Evolutionary conservation across 2,888 invertebrate genomes (phyloP).

Genomic region (Morpho deidamia): DNA sequence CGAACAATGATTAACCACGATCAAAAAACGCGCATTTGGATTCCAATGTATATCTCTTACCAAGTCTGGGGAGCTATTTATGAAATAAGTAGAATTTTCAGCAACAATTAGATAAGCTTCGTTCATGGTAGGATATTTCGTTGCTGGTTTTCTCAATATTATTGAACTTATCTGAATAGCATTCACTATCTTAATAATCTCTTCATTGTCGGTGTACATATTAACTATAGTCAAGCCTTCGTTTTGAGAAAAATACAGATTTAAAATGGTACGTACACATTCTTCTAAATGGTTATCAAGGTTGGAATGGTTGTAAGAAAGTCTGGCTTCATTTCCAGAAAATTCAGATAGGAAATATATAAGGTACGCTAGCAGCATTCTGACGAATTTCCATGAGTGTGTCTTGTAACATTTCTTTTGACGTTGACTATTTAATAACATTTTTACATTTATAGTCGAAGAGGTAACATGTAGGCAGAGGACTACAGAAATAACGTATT

Average conservation of each 20-base stretch:
- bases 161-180: background rate
- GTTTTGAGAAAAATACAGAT: constrained; percentile 9
- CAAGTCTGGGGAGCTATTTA: constrained; percentile 23
- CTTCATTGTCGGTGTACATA: constrained; percentile 10
- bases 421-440: constrained; percentile 1
- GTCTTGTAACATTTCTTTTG: background rate
- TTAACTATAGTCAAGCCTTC: constrained; percentile 21
- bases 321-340: background rate
- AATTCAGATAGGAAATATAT: background rate
- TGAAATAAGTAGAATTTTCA: constrained; percentile 25
- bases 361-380: constrained; percentile 7
- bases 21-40: constrained; percentile 38
- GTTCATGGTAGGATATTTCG: constrained; percentile 6
- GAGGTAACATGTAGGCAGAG: background rate
- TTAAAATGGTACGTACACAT: constrained; percentile 16
- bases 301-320: background rate
- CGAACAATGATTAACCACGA: constrained; percentile 32
- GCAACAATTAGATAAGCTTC: constrained; percentile 35
- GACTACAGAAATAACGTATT: too few relatives aligned
- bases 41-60: constrained; percentile 38
- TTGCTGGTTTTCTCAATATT: constrained; percentile 1
- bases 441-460: constrained; percentile 2
- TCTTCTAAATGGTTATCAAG: background rate
- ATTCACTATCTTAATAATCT: constrained; percentile 20
- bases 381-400: background rate